These are phyloP conservation scores for Hipparchia sbordonii DNA, from an alignment of 2,888 invertebrate species.

Conservation along the genomic window DNA sequence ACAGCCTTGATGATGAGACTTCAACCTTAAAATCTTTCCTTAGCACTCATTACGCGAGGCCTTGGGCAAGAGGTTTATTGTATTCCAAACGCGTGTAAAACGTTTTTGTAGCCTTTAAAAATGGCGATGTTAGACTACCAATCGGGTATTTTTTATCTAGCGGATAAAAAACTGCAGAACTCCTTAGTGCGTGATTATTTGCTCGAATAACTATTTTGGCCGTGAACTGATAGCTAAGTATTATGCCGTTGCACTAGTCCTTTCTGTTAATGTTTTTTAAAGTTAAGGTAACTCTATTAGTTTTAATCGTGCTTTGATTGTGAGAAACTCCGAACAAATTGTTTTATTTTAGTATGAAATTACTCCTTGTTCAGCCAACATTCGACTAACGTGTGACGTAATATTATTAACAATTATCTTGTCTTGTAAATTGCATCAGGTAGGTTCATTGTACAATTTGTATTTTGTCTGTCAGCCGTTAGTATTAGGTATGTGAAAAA, in stretches of 20 bases:
- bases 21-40: conserved; percentile 52
- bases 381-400: too few relatives aligned
- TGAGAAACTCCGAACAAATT: too few relatives aligned
- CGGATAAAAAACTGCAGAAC: conserved; percentile 3
- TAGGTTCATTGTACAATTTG: too few relatives aligned
- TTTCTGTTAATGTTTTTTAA: neutral
- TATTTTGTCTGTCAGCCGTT: too few relatives aligned
- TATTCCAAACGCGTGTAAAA: conserved; percentile 32
- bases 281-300: too few relatives aligned
- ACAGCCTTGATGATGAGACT: conserved; percentile 35
- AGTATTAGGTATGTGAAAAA: too few relatives aligned
- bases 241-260: neutral
- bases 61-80: conserved; percentile 42
- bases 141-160: conserved; percentile 10
- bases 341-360: too few relatives aligned
- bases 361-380: too few relatives aligned
- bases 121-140: neutral
- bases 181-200: conserved; percentile 10
- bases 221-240: conserved; percentile 7
- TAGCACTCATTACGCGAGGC: conserved; percentile 43
- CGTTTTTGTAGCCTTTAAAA: conserved; percentile 19
- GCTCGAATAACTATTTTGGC: conserved; percentile 11
- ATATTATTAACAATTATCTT: too few relatives aligned
- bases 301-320: neutral
- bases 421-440: too few relatives aligned